Percentiles rank a stretch among this genome's conserved stretches.
phyloP scores from a whole-genome alignment of 92 coral and sea anemone species.

The Blastomussa wellsi region DNA sequence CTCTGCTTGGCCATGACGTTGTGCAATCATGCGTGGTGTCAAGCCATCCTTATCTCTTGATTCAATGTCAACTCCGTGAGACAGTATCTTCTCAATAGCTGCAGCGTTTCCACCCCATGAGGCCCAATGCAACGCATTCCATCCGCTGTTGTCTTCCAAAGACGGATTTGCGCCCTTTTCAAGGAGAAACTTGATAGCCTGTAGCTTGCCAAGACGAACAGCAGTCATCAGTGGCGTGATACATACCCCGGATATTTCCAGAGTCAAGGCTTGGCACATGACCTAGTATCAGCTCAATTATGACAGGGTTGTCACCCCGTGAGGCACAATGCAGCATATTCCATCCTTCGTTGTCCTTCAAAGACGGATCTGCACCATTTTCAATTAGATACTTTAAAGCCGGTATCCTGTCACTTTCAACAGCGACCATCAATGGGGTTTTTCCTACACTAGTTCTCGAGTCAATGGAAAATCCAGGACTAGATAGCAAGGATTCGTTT shows the following conservation, averaged over 20 bases:
- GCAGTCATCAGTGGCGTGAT: background rate
- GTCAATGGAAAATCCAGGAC: background rate
- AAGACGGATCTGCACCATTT: background rate
- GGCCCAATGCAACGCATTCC: constrained; percentile 20
- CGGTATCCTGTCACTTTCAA: too few relatives aligned
- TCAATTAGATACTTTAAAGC: too few relatives aligned
- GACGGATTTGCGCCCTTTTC: constrained; percentile 12
- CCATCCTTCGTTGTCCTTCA: background rate
- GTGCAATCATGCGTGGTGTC: background rate
- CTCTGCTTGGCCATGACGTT: background rate
- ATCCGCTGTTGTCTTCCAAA: background rate
- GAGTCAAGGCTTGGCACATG: constrained; percentile 1
- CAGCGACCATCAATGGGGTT: background rate
- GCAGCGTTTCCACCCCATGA: background rate
- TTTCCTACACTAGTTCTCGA: background rate
- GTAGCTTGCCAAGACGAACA: constrained; percentile 10
- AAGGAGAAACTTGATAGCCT: constrained; percentile 20
- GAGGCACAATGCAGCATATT: constrained; percentile 20
- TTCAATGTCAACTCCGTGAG: constrained; percentile 9
- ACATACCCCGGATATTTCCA: background rate
- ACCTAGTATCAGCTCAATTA: background rate
- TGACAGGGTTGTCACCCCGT: constrained; percentile 13
- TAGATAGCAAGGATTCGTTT: background rate
- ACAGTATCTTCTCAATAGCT: constrained; percentile 6
- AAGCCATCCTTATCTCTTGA: background rate